Percentiles rank a stretch among this genome's conserved stretches.
Evolutionary conservation across 2,888 invertebrate genomes (phyloP).

Genomic region (Nomada hirtipes): DNA sequence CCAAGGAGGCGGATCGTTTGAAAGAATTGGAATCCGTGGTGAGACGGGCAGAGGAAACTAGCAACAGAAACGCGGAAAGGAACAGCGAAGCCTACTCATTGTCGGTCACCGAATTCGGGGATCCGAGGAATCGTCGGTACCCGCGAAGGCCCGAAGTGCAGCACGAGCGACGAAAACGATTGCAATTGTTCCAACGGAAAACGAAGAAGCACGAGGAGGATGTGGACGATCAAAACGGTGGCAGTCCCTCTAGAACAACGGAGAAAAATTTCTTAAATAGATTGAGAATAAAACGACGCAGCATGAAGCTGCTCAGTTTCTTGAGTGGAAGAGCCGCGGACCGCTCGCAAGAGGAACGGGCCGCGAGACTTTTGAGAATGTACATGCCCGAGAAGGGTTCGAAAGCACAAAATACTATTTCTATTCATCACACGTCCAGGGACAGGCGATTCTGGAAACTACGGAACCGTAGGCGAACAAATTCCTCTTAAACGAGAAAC

Average conservation of each 20-base stretch:
- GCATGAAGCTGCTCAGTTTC: slow-evolving; percentile 80
- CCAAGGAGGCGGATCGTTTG: slow-evolving; percentile 61
- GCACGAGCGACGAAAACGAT: slow-evolving; percentile 70
- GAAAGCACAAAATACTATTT: slow-evolving; percentile 79
- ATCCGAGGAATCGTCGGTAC: slow-evolving; percentile 37
- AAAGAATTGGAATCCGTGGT: slow-evolving; percentile 71
- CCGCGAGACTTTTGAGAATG: slow-evolving; percentile 77
- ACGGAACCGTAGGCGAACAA: slow-evolving; percentile 80
- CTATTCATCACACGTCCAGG: slow-evolving; percentile 81
- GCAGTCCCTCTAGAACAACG: slow-evolving; percentile 66
- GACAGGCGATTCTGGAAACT: slow-evolving; percentile 82
- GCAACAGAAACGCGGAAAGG: slow-evolving; percentile 63
- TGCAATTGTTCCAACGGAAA: slow-evolving; percentile 75
- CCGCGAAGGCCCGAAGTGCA: slow-evolving; percentile 67
- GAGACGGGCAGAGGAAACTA: slow-evolving; percentile 71
- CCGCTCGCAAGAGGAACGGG: slow-evolving; percentile 79
- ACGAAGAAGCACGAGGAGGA: slow-evolving; percentile 75
- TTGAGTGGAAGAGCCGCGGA: slow-evolving; percentile 78
- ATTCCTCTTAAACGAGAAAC: slow-evolving; percentile 72
- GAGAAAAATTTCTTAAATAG: slow-evolving; percentile 77
- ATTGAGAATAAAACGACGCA: slow-evolving; percentile 76
- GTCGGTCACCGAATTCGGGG: slow-evolving; percentile 33
- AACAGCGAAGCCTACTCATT: slow-evolving; percentile 31
- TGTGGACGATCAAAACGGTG: slow-evolving; percentile 65
- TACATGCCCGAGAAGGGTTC: slow-evolving; percentile 78